Base-by-base conservation (phyloP, 2,797 vertebrate species). In the Rhinogobio ventralis region DNA sequence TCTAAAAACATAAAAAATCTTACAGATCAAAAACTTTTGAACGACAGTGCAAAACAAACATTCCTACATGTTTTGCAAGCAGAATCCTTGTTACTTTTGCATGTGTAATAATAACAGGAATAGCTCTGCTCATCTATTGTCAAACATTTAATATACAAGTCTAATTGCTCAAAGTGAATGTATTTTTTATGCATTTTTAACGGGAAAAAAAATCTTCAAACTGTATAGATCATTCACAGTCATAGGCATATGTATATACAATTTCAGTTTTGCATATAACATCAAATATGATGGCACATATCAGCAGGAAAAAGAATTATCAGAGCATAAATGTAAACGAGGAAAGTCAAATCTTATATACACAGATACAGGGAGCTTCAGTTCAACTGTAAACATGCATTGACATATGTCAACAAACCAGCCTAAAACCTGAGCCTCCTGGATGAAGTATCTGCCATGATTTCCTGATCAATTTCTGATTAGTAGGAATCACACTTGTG, bases 401-500 rank as follows among this genome's bases (percentile, higher is more conserved):
- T n/a, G 2, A 39, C 28, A 9, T n/a, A 9, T 39, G 14, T 9
- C 33, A 42, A 25, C 7, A 39, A 57, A 20, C 9, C n/a, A 23
- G 51, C 71, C 7, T 33, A 74, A 49, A 19, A 33, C 81, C 15
- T 9, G 36, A 71, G 7, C 36, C 33, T 57, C 25, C 23, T 42
- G 55, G 14, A 49, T 49, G 4, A 69, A 30, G 10, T 10, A 67
- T 42, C 28, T 8, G 51, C 13, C 72, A 36, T 13, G 3, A 20
- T 64, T 20, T 60, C 28, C 60, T 55, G 20, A 9, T 2, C 30
- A 10, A 46, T 36, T 33, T 82, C 69, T 33, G 60, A 64, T 64
- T 64, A 64, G 5, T 67, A 72, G 17, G 42, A 13, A 19, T 20
- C 36, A 67, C 79, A 84, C 19, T 45, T 78, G 71, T 91, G 90